A percentile compares a stretch with the other conserved stretches of the same genome.
phyloP scores from a whole-genome alignment of 2,113 vertebrate genomes.

The Drymodes brunneopygia region DNA sequence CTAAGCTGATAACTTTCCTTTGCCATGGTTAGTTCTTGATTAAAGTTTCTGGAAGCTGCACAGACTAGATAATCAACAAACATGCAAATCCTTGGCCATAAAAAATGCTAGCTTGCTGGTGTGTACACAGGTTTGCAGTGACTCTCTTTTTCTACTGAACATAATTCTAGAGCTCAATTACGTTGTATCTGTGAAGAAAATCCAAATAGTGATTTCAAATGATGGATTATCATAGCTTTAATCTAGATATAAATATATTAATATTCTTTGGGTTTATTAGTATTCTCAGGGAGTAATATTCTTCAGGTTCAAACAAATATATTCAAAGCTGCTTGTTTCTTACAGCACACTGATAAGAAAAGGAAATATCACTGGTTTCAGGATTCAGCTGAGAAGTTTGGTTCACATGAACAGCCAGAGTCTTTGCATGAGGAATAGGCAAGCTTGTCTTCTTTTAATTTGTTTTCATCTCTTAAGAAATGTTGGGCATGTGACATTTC shows the following conservation, averaged over 20 bases:
- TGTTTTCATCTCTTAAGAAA: neutral
- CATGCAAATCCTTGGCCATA: neutral
- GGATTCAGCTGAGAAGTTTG: neutral
- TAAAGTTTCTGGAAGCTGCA: neutral
- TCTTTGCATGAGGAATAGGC: neutral
- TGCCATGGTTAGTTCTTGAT: neutral
- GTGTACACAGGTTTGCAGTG: neutral
- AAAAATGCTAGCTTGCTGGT: neutral
- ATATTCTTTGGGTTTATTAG: neutral
- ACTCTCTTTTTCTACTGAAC: neutral
- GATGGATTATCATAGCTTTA: neutral
- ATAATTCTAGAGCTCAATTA: neutral
- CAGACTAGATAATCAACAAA: neutral
- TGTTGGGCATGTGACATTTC: accelerated
- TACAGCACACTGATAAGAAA: neutral
- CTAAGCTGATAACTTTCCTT: neutral
- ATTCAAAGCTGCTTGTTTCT: neutral
- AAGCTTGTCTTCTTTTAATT: neutral
- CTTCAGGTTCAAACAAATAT: neutral
- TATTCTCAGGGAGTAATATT: neutral
- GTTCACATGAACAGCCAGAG: neutral
- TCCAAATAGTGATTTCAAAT: neutral
- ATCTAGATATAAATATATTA: neutral
- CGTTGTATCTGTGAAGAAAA: neutral
- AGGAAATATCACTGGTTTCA: neutral